Evolutionary conservation across 1,140 invertebrate species (phyloP).

Genomic region (Apocrypta bakeri): DNA sequence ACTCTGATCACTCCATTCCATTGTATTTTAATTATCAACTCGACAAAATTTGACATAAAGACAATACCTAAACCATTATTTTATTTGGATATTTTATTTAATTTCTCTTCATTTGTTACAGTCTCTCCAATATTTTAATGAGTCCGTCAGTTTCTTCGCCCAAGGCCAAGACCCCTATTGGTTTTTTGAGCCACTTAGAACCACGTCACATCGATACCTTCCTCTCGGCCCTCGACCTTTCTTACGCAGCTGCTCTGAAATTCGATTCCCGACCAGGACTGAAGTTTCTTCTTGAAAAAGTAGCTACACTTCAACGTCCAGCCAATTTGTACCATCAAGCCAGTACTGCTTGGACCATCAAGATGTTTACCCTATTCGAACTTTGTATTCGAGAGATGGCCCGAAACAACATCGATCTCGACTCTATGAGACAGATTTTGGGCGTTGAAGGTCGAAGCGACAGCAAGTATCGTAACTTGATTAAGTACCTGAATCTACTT

Average conservation of each 20-base stretch:
- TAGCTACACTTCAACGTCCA: conserved; percentile 88
- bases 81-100: background rate
- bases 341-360: conserved; percentile 92
- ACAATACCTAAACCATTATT: too few species aligned
- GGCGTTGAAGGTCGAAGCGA: conserved; percentile 45
- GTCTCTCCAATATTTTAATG: conserved; percentile 66
- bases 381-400: conserved; percentile 72
- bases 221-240: conserved; percentile 86
- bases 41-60: too few species aligned
- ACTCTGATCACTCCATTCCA: too few species aligned
- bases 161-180: conserved; percentile 45
- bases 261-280: conserved; percentile 92
- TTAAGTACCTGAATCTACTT: conserved; percentile 62
- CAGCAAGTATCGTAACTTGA: conserved; percentile 53
- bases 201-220: conserved; percentile 72
- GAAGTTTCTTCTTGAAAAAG: conserved; percentile 95
- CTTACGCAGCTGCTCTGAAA: conserved; percentile 86
- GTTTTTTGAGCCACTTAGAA: conserved; percentile 53
- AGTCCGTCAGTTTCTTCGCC: conserved; percentile 76
- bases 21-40: too few species aligned
- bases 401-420: conserved; percentile 77
- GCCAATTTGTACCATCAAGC: conserved; percentile 95
- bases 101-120: conserved; percentile 54
- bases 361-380: conserved; percentile 90
- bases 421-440: conserved; percentile 81